phyloP scores from a whole-genome alignment of 2,113 vertebrate species.

The Taxidea taxus region DNA sequence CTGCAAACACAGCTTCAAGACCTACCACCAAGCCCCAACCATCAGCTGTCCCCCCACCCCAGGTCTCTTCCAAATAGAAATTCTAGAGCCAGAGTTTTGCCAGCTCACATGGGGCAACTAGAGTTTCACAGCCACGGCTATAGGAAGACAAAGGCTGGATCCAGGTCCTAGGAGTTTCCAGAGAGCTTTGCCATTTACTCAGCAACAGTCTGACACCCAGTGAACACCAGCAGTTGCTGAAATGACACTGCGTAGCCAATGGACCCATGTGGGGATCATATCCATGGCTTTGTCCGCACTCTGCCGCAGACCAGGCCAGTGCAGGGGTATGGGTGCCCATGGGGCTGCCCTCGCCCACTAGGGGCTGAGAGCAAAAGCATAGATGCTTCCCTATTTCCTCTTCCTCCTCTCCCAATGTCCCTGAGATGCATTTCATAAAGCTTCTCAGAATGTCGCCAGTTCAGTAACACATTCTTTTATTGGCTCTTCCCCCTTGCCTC shows the following conservation, averaged over 20 bases:
- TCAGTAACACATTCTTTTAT: neutral
- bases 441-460: neutral
- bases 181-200: neutral
- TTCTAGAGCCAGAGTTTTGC: neutral
- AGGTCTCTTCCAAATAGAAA: neutral
- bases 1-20: neutral
- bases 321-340: too few relatives aligned
- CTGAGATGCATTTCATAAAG: neutral
- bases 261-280: too few relatives aligned
- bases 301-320: accelerated
- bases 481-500: neutral
- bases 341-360: too few relatives aligned
- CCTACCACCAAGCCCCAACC: neutral
- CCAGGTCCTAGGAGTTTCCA: neutral
- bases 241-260: neutral
- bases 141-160: neutral
- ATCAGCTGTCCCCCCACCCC: neutral
- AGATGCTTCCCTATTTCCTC: neutral
- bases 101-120: neutral
- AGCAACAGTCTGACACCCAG: neutral
- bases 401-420: neutral
- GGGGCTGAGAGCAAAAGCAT: neutral
- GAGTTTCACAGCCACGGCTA: neutral
- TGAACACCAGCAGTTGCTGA: neutral
- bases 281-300: neutral